Base-by-base conservation (phyloP, 2,888 invertebrate genomes). In the Tromatobia lineatoria region DNA sequence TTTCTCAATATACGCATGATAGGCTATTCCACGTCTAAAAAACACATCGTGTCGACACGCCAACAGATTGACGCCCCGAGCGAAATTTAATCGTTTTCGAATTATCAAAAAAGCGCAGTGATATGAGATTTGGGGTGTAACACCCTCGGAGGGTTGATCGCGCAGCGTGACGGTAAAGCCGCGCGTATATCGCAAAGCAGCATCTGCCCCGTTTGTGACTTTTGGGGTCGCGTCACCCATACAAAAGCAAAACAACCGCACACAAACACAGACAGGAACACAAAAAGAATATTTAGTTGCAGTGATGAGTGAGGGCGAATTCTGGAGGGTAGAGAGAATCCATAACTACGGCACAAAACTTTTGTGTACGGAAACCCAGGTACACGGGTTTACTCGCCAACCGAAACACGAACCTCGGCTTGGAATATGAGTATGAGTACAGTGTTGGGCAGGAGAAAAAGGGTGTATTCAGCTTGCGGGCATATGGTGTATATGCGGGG, bases 201-300 rank as follows among this genome's bases (percentile, higher is more conserved):
- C 86, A 87, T 87, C 88, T 88, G 88, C 74, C 82, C 76, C 76
- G 80, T 85, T n/a, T 82, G 82, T 87, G 87, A 86, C 85, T 87
- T 88, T 87, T 80, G 77, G 85, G 87, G 84, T 86, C 85, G 82
- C 23, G n/a, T n/a, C 34, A 64, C 57, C 6, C 23, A 38, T 11
- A 25, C 57, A 11, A 23, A 10, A 8, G 25, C 23, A 7, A 59
- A 29, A 47, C 34, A 66, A 42, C 64, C 20, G 25, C 38, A 57
- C 29, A 76, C 66, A 29, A 29, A 54, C 47, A 52, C 42, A 61
- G 47, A 83, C 38, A n/a, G n/a, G n/a, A n/a, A n/a, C n/a, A n/a
- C n/a, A 71, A 64, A 57, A 50, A 42, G 47, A 52, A 61, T 67
- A 70, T 70, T 70, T 76, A 34, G 70, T 73, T 34, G 54, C 34